phyloP scores from a whole-genome alignment of 2,888 invertebrate genomes.

The Sericinus montela region DNA sequence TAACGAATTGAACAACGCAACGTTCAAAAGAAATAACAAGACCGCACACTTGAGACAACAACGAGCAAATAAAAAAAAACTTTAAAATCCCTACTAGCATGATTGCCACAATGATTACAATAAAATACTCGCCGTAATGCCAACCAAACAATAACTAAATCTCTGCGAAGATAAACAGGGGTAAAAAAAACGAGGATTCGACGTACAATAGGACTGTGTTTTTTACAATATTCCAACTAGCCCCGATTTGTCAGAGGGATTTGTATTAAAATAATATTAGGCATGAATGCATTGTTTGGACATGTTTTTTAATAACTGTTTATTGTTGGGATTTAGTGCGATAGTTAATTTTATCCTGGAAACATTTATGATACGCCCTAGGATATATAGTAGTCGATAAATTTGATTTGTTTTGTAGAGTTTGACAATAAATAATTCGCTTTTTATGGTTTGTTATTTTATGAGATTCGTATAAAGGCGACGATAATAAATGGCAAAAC shows the following conservation, averaged over 20 bases:
- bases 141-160: conserved; percentile 26
- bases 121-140: conserved; percentile 21
- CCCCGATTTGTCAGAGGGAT: conserved; percentile 26
- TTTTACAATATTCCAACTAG: conserved; percentile 23
- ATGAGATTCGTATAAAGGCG: too few relatives aligned
- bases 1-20: conserved; percentile 9
- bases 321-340: conserved; percentile 26
- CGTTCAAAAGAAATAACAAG: conserved; percentile 15
- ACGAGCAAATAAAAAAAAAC: conserved; percentile 16
- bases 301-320: conserved; percentile 29
- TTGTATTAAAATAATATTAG: conserved; percentile 32
- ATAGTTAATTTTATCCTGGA: conserved; percentile 16
- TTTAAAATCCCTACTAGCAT: conserved; percentile 22
- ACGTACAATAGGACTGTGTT: conserved; percentile 20
- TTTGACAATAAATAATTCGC: conserved; percentile 8
- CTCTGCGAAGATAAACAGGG: conserved; percentile 28
- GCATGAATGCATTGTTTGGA: conserved; percentile 24
- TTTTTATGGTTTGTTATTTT: neutral
- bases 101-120: conserved; percentile 22
- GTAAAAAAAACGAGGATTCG: conserved; percentile 21
- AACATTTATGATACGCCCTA: conserved; percentile 15
- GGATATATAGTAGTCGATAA: conserved; percentile 5
- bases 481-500: too few relatives aligned
- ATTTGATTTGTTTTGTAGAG: conserved; percentile 7
- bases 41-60: conserved; percentile 25